A percentile compares a stretch with the other conserved stretches of the same genome.
Evolutionary conservation across 2,113 vertebrate genomes (phyloP).

Genomic region (Indicator maculatus): DNA sequence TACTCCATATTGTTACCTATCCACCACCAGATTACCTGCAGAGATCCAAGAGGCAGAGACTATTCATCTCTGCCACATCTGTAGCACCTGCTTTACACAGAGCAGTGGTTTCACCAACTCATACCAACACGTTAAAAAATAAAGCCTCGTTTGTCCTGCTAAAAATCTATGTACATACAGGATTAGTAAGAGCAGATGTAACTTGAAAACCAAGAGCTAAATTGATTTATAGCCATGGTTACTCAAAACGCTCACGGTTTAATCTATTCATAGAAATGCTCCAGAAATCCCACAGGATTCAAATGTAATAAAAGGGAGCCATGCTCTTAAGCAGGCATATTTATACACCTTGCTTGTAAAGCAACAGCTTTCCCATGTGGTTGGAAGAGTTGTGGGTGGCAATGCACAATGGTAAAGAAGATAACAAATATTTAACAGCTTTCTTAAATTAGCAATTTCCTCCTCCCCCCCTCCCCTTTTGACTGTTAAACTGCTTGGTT

Average conservation of each 20-base stretch:
- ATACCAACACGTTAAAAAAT: neutral
- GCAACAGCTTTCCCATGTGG: conserved; percentile 27
- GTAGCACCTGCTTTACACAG: neutral
- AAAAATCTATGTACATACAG: neutral
- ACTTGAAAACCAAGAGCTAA: conserved; percentile 71
- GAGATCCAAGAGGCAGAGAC: neutral
- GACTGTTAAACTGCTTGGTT: conserved; percentile 2
- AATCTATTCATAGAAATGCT: conserved; percentile 69
- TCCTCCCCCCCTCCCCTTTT: neutral
- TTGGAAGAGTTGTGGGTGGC: conserved; percentile 7
- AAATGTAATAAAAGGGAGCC: conserved; percentile 35
- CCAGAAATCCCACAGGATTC: conserved; percentile 70
- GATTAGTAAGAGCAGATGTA: conserved; percentile 59
- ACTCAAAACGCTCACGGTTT: conserved; percentile 66
- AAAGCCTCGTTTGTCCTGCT: neutral
- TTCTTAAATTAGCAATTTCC: conserved; percentile 14
- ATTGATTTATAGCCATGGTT: conserved; percentile 70
- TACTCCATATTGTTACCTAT: rapidly evolving
- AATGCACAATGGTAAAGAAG: neutral
- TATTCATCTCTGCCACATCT: rapidly evolving
- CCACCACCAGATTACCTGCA: neutral
- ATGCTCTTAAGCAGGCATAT: conserved; percentile 43
- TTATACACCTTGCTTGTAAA: conserved; percentile 63
- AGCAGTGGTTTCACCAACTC: neutral
- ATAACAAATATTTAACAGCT: conserved; percentile 46